Evolutionary conservation across 2,113 vertebrate species (phyloP).

Genomic region (Centropus bengalensis): DNA sequence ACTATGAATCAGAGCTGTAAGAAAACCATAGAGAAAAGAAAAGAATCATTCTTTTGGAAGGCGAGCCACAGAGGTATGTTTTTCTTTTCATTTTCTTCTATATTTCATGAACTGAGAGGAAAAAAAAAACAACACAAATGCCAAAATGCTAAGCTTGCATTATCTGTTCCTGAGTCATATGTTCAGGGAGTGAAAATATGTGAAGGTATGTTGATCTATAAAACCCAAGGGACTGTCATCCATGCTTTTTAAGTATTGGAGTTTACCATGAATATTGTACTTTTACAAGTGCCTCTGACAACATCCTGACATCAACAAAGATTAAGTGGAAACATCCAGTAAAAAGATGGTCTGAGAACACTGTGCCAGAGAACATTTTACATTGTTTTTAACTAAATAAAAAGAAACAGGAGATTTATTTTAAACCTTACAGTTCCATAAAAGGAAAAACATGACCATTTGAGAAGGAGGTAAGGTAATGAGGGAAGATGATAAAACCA

Average conservation of each 20-base stretch:
- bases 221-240: background rate
- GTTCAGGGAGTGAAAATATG: background rate
- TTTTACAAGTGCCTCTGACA: background rate
- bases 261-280: background rate
- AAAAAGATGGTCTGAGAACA: background rate
- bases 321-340: background rate
- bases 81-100: background rate
- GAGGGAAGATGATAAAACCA: background rate
- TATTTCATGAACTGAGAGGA: background rate
- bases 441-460: background rate
- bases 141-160: background rate
- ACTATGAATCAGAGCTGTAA: background rate
- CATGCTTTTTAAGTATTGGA: background rate
- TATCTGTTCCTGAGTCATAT: background rate
- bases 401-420: background rate
- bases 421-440: background rate
- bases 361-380: background rate
- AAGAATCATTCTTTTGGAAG: background rate
- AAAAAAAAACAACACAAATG: background rate
- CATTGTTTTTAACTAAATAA: background rate
- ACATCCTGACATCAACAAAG: background rate
- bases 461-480: background rate
- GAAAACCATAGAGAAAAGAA: background rate
- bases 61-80: background rate
- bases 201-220: background rate